Percentiles rank a stretch among this genome's conserved stretches.
Evolutionary conservation across 1,140 invertebrate genomes (phyloP).

Genomic region (Diachasma alloeum): DNA sequence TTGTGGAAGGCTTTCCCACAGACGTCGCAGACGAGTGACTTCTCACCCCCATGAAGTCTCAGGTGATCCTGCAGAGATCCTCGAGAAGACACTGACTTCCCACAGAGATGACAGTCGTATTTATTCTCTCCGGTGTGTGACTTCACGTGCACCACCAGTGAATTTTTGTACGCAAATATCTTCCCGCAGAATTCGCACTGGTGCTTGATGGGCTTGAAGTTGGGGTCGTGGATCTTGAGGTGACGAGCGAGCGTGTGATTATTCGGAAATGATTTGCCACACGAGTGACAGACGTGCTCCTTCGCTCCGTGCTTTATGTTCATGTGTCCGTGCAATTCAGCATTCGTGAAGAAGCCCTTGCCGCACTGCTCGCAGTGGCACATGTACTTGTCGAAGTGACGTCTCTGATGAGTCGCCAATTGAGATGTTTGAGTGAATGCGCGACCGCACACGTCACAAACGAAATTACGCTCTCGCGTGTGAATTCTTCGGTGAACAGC

Average conservation of each 20-base stretch:
- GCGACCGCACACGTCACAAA: conserved; percentile 59
- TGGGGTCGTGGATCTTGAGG: conserved; percentile 65
- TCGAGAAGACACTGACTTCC: conserved; percentile 54
- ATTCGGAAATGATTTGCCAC: conserved; percentile 51
- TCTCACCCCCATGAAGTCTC: conserved; percentile 68
- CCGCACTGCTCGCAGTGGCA: conserved; percentile 57
- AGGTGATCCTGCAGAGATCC: conserved; percentile 67
- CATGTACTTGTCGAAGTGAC: conserved; percentile 58
- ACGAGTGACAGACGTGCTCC: conserved; percentile 51
- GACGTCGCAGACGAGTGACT: conserved; percentile 71
- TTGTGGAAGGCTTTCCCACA: conserved; percentile 79
- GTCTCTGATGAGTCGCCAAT: conserved; percentile 53
- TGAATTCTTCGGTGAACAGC: conserved; percentile 56
- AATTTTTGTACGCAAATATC: conserved; percentile 61
- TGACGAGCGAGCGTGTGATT: conserved; percentile 57
- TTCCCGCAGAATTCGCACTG: conserved; percentile 63
- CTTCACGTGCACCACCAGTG: conserved; percentile 63
- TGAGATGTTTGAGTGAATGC: conserved; percentile 58
- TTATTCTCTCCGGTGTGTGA: conserved; percentile 77
- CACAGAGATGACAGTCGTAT: conserved; percentile 78
- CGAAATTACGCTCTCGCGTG: conserved; percentile 49
- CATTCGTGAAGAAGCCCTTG: conserved; percentile 62
- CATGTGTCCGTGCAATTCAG: conserved; percentile 55
- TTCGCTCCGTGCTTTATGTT: conserved; percentile 53
- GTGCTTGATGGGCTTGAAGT: conserved; percentile 52